Percentiles rank a stretch among this genome's conserved stretches.
Evolutionary conservation across 2,797 vertebrate species (phyloP).

Genomic region (Poecilia picta): DNA sequence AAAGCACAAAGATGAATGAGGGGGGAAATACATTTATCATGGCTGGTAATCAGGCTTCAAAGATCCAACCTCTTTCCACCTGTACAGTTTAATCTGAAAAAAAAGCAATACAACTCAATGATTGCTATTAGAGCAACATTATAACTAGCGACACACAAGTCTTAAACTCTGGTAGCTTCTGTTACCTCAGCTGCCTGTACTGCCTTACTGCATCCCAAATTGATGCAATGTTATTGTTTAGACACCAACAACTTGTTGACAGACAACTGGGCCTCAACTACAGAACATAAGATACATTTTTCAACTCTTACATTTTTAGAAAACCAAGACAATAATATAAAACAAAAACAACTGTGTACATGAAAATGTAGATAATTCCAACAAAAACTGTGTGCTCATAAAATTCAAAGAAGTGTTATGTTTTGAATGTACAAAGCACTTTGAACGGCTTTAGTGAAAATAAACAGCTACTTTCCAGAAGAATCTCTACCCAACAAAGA

Average conservation of each 20-base stretch:
- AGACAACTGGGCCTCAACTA: background rate
- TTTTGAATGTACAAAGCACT: too few species aligned
- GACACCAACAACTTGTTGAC: background rate
- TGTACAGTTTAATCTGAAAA: slow-evolving; percentile 6
- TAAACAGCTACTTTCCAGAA: background rate
- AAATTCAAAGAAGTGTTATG: background rate
- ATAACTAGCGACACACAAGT: background rate
- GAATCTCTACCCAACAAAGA: background rate
- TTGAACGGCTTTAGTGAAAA: too few species aligned
- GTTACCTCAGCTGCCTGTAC: background rate
- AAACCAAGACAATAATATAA: background rate
- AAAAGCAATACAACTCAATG: too few species aligned
- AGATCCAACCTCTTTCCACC: slow-evolving; percentile 15
- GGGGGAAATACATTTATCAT: slow-evolving; percentile 5
- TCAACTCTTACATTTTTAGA: background rate
- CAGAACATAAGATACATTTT: background rate
- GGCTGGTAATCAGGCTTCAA: slow-evolving; percentile 32
- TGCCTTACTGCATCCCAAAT: too few species aligned
- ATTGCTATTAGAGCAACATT: background rate
- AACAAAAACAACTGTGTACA: background rate
- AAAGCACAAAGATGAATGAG: slow-evolving; percentile 29
- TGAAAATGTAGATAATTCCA: background rate
- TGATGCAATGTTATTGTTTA: background rate
- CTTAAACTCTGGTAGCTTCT: background rate
- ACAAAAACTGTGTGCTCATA: background rate